Conservation (phyloP, 2,113 vertebrate genomes). For the Chionomys nivalis region DNA sequence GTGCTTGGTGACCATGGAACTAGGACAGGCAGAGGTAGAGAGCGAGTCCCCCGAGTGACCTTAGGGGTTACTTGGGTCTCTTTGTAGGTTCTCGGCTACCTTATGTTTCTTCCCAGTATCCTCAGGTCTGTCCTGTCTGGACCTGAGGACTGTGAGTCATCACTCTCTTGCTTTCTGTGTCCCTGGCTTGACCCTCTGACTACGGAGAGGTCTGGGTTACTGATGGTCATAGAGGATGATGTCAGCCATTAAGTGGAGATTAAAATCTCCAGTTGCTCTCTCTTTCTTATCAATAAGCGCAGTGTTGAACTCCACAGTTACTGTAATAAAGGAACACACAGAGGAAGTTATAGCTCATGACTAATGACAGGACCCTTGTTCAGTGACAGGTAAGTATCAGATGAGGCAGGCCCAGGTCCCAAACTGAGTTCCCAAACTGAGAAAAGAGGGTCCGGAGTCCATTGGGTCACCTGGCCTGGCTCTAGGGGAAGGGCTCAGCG, state of each 20-base stretch:
- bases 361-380: conserved; percentile 64
- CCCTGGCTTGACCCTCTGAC: conserved; percentile 44
- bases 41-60: neutral
- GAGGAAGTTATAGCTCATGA: conserved; percentile 9
- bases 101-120: neutral
- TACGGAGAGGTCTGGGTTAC: neutral
- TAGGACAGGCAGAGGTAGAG: neutral
- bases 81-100: neutral
- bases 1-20: accelerated
- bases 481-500: no score
- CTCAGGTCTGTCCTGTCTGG: neutral
- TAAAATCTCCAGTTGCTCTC: conserved; percentile 72
- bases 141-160: neutral
- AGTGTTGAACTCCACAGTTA: conserved; percentile 67
- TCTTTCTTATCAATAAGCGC: conserved; percentile 71
- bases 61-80: neutral
- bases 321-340: conserved; percentile 56
- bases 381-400: neutral
- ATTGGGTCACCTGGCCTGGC: neutral
- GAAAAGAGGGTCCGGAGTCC: neutral
- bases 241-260: conserved; percentile 68
- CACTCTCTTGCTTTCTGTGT: neutral
- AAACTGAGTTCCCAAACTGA: neutral
- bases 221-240: conserved; percentile 35
- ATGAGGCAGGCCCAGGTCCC: neutral